Base-by-base conservation (phyloP, 2,113 vertebrate species). In the Channa maculata region DNA sequence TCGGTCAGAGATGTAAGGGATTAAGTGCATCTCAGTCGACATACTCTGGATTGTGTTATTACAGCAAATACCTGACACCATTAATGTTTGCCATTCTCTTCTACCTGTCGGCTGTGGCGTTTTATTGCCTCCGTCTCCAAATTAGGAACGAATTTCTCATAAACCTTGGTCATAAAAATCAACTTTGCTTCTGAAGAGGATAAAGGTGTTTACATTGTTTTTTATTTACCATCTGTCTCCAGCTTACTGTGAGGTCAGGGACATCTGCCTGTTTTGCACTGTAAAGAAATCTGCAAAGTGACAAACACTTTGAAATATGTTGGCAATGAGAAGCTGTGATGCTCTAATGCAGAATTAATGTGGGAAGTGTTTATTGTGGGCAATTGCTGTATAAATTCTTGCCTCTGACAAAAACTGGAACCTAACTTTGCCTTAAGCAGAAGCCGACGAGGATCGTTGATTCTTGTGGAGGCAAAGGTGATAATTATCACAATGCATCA, bases 401-500 rank as follows among this genome's bases (percentile, higher is more conserved):
- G 64, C 14, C 52, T 54, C 46, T 38, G 34, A 61, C 8, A 45
- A 3, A 37, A 5, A 33, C 34, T 34, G 39, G 61, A 70, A 65
- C 5, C 57, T 15, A 41, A 33, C n/a, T 8, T 34, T n/a, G 34
- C 39, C 13, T 48, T 59, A 10, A 14, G 34, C 39, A 51, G 38
- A 41, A 72, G 57, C 52, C 37, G 57, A 34, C 38, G 51, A 24
- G 41, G 12, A 12, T 38, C 34, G 43, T 2, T 33, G 12, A 37
- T 24, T 24, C 59, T 44, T 59, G 71, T 55, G 12, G 43, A 69
- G 50, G 50, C n/a, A 63, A 51, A 8, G 39, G 50, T 48, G 50
- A 5, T 69, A 65, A 79, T 86, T 84, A 65, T 9, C 4, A 43
- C 48, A 46, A 76, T 48, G 6, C 38, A 67, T 51, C 54, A 74